Evolutionary conservation across 2,888 invertebrate genomes (phyloP).

Genomic region (Tipula lateralis): DNA sequence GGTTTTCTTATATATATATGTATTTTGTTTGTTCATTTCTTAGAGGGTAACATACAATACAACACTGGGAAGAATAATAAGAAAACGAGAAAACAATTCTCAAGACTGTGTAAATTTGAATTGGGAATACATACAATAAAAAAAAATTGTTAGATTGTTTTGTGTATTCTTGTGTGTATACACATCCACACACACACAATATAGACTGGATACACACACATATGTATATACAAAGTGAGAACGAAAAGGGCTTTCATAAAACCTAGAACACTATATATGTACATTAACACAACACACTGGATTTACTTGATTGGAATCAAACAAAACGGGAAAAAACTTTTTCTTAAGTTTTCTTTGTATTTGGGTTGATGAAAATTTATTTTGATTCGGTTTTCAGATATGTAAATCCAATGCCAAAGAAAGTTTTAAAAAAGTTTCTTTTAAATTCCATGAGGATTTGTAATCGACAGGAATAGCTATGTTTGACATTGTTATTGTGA

Average conservation of each 20-base stretch:
- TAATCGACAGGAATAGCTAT: background rate
- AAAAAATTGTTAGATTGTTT: constrained; percentile 6
- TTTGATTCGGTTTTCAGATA: background rate
- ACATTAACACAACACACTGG: background rate
- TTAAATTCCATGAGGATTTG: background rate
- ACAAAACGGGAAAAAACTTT: background rate
- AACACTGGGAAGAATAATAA: background rate
- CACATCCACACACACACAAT: background rate
- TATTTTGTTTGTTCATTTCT: background rate
- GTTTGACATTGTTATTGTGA: background rate
- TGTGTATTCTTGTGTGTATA: background rate
- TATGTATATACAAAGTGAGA: background rate
- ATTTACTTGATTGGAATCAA: constrained; percentile 24
- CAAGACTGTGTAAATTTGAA: constrained; percentile 19
- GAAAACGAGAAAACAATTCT: background rate
- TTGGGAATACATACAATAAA: background rate
- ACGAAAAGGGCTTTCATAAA: background rate
- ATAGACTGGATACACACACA: background rate
- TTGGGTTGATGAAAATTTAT: background rate
- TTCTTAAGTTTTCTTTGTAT: background rate
- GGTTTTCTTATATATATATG: background rate
- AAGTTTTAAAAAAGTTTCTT: background rate
- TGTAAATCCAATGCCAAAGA: background rate
- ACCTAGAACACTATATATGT: background rate
- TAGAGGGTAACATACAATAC: constrained; percentile 2